Conservation (phyloP, 2,888 invertebrate genomes). For the Heliconius charithonia region DNA sequence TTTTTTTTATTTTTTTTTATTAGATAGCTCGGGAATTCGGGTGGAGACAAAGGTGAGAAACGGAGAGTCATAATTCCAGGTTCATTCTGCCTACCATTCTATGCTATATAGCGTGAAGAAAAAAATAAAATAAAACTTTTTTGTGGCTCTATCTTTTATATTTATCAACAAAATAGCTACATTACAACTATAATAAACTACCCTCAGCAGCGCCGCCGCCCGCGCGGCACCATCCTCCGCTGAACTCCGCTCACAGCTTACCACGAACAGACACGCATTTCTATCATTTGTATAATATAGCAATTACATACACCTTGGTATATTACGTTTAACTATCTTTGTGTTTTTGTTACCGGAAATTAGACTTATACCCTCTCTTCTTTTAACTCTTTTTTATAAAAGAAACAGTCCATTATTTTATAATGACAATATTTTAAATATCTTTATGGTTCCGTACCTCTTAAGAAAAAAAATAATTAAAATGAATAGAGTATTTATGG, state of each 20-base stretch:
- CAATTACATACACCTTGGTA: neutral
- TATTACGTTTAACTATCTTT: neutral
- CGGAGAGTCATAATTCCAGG: too few relatives aligned
- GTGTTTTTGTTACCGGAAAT: constrained; percentile 4
- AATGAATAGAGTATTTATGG: too few relatives aligned
- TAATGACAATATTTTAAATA: neutral
- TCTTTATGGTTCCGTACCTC: too few relatives aligned
- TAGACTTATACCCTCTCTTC: neutral
- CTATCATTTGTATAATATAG: constrained; percentile 32
- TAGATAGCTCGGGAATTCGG: too few relatives aligned
- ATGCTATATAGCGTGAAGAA: too few relatives aligned
- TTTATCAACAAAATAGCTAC: neutral
- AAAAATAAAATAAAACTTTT: too few relatives aligned
- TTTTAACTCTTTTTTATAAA: neutral
- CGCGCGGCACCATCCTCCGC: constrained; percentile 62
- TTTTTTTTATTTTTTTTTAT: too few relatives aligned
- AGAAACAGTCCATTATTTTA: neutral
- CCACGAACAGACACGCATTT: constrained; percentile 32
- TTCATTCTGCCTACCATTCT: too few relatives aligned
- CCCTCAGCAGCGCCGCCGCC: constrained; percentile 44
- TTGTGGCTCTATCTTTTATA: neutral
- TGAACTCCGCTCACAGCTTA: constrained; percentile 32
- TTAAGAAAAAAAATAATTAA: too few relatives aligned
- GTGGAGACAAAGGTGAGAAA: too few relatives aligned
- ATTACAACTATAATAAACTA: neutral